Base-by-base conservation (phyloP, 2,888 invertebrate species). In the Archips xylosteana region DNA sequence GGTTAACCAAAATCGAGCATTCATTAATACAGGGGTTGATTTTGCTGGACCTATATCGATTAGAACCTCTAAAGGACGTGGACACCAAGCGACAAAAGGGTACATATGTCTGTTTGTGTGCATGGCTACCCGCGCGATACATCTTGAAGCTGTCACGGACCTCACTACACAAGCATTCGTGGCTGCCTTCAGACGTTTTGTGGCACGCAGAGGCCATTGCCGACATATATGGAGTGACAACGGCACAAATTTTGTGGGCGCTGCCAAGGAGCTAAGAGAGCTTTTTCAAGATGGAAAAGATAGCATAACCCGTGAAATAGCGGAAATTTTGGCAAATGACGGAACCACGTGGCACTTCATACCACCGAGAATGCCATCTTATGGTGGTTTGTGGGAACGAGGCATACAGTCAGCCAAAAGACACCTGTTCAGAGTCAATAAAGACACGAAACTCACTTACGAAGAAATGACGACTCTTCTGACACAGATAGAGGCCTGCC, bases 171-270 rank as follows among this genome's bases (percentile, higher is more conserved):
- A 47, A 47, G 63, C 63, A 4, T 63, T 63, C 5, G 13, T 63
- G 6, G 34, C 60, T 10, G 47, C 61, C 34, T 63, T 63, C 32
- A 63, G 63, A 63, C 3, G 63, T 2, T 63, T 63, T 34, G 47
- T 63, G 5, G 63, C 63, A 6, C 47, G 75, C 15, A 62, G 76
- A 54, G 77, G 77, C 2, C 74, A 75, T 49, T 77, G 74, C 23
- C 12, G 23, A 54, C 34, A 78, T n/a, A 0, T 79, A n/a, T 78
- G 74, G 70, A 77, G 78, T 51, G 79, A 79, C 34, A 76, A 79
- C 60, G 77, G 75, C 1, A 76, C 77, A 0, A 78, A 78, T 57
- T 79, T 79, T 60, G 74, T 77, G 3, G 79, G 77, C 10, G 76
- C 76, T 47, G 71, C 63, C 0, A 76, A 66, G 42, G 75, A 76